Conservation (phyloP, 2,797 vertebrate genomes). For the Pogonophryne albipinna region DNA sequence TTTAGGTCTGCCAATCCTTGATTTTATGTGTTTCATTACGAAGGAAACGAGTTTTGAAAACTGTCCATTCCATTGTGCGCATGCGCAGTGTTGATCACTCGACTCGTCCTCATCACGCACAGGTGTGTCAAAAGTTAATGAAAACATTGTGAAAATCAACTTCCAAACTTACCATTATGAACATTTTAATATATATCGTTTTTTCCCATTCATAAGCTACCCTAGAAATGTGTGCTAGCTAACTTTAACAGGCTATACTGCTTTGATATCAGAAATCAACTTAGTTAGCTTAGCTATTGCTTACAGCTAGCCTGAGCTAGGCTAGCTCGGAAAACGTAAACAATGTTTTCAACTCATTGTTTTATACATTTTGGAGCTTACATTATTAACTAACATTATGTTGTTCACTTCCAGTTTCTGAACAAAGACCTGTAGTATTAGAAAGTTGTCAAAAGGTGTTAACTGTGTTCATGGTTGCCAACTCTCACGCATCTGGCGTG, state of each 20-base stretch:
- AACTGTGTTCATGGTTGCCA: too few species aligned
- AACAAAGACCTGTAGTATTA: background rate
- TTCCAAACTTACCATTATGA: too few species aligned
- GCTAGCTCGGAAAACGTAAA: background rate
- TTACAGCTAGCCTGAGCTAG: background rate
- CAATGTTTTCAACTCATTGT: background rate
- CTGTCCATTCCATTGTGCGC: background rate
- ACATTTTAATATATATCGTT: too few species aligned
- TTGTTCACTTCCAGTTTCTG: background rate
- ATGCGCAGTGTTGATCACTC: background rate
- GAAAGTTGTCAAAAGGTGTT: background rate
- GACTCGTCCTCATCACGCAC: background rate
- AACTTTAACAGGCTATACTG: background rate
- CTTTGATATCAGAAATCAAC: too few species aligned
- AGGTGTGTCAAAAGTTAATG: background rate
- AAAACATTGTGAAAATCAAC: too few species aligned
- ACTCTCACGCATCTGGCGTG: too few species aligned
- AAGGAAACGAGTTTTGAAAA: background rate
- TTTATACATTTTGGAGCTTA: background rate
- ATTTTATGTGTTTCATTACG: background rate
- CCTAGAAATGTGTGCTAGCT: too few species aligned
- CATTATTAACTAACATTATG: background rate
- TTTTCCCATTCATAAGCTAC: background rate
- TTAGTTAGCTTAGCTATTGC: background rate
- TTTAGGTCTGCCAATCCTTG: background rate